Percentiles rank a stretch among this genome's conserved stretches.
phyloP scores from a whole-genome alignment of 1,140 invertebrate genomes.

The Drosophila malerkotliana region DNA sequence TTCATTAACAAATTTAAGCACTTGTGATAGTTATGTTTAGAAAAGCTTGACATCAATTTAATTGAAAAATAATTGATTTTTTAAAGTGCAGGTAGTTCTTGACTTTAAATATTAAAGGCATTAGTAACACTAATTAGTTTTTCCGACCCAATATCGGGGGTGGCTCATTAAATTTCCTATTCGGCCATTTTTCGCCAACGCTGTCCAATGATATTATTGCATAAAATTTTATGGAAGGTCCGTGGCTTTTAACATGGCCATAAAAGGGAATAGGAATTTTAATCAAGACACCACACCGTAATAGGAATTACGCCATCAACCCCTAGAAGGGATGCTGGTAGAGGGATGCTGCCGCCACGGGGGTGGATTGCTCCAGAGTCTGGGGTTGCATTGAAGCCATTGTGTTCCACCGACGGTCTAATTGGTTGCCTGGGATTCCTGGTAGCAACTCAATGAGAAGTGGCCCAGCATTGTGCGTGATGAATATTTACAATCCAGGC shows the following conservation, averaged over 20 bases:
- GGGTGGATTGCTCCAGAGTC: constrained; percentile 33
- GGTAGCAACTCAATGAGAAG: constrained; percentile 6
- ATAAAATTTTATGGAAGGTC: constrained; percentile 63
- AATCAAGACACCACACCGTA: constrained; percentile 43
- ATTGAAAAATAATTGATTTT: not conserved
- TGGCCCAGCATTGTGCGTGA: constrained; percentile 15
- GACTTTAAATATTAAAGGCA: not conserved
- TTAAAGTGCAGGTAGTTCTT: not conserved
- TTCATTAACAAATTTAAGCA: constrained; percentile 8
- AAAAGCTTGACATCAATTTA: not conserved
- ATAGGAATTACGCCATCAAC: constrained; percentile 56
- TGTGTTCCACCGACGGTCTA: constrained; percentile 42
- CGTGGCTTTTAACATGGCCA: constrained; percentile 66
- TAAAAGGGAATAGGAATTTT: constrained; percentile 54
- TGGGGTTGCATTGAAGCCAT: constrained; percentile 34
- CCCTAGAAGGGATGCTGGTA: constrained; percentile 24
- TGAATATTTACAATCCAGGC: constrained; percentile 31
- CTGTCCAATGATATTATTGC: constrained; percentile 68
- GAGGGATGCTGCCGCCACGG: constrained; percentile 9
- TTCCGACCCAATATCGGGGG: constrained; percentile 19
- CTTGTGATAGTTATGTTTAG: not conserved
- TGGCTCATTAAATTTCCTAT: constrained; percentile 43
- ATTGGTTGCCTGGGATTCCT: constrained; percentile 44
- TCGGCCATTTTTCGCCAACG: constrained; percentile 67
- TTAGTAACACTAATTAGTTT: constrained; percentile 16